Conservation (phyloP, 2,797 vertebrate species). For the Carcharodon carcharias region DNA sequence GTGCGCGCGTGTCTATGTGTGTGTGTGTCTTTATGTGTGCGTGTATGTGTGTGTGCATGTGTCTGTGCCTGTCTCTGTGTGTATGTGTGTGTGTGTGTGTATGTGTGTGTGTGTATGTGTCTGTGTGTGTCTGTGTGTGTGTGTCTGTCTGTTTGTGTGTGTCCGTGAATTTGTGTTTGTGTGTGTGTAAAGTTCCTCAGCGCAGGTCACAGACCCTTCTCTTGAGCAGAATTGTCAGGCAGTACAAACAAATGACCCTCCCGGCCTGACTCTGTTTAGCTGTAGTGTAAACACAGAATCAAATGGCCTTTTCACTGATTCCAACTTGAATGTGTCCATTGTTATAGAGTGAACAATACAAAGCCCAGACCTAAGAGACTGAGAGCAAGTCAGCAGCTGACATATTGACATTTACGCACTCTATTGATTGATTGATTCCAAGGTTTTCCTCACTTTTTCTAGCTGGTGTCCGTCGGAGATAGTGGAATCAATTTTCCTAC, state of each 20-base stretch:
- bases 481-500: constrained; percentile 23
- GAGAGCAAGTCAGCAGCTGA: background rate
- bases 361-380: background rate
- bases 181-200: background rate
- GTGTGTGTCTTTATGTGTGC: no score
- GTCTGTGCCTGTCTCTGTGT: no score
- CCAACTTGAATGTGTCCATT: background rate
- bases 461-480: constrained; percentile 22
- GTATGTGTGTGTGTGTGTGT: no score
- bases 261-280: background rate
- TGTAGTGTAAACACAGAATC: background rate
- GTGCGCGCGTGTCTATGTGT: no score
- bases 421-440: constrained; percentile 31
- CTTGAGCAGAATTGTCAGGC: background rate
- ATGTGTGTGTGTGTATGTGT: no score
- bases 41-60: no score
- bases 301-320: background rate
- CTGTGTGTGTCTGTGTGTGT: no score
- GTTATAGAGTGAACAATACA: background rate
- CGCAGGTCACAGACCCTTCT: background rate
- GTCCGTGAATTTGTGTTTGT: no score
- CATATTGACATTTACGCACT: background rate
- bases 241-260: background rate
- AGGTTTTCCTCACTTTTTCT: constrained; percentile 17
- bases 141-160: no score